Base-by-base conservation (phyloP, 2,888 invertebrate genomes). In the Scaeva pyrastri region DNA sequence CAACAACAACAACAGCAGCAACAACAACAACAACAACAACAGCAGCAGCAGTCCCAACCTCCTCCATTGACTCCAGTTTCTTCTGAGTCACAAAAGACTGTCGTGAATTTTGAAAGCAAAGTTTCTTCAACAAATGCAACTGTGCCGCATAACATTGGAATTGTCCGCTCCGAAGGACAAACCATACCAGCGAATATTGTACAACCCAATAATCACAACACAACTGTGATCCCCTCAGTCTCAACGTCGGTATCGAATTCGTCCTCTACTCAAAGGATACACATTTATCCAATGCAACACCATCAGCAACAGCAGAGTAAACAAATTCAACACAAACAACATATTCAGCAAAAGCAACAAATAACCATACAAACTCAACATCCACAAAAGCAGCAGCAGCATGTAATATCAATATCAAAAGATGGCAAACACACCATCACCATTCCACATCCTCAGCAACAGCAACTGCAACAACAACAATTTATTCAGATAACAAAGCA, bases 121-220 rank as follows among this genome's bases (percentile, higher is more conserved):
- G 55, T 79, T 14, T 62, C 86, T 36, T 43, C 82, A 43, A 60
- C 88, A 45, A 66, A 86, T 62, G 62, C 86, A 14, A 73, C 88
- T 4, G 39, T 77, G 41, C 36, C 56, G 14, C 72, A 78, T 41
- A 88, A 86, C 10, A 56, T 86, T 11, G 86, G 82, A 1, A 70
- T 77, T 2, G 48, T 79, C 12, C 88, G 85, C 55, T 82, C 88
- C 14, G 89, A 89, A 68, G 77, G 89, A 16, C 87, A 78, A 74
- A 36, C 83, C 88, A 88, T 92, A 72, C 90, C 92, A 1, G 90
- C 92, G 7, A 92, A 92, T 88, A 90, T 92, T 74, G 92, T 92
- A 56, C 92, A 92, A 74, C 92, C 92, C 0, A 92, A 92, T 82
- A 92, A 92, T 88, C 92, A 92, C 87, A 92, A 89, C 45, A 77